Evolutionary conservation across 1,140 invertebrate genomes (phyloP).

Genomic region (Tetramorium parvispinum): DNA sequence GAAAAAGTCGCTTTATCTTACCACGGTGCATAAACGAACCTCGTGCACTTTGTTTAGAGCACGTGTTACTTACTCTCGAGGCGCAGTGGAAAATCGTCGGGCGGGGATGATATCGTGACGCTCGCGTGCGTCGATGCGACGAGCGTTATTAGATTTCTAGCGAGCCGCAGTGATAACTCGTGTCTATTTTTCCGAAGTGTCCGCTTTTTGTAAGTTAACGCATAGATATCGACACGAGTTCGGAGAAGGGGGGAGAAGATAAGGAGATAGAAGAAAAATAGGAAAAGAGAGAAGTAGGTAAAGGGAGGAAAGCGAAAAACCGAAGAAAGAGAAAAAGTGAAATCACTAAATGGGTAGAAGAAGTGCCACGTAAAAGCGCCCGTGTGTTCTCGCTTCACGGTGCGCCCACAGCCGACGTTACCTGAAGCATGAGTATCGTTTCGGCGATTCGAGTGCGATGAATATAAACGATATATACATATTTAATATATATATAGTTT

Average conservation of each 20-base stretch:
- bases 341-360: conserved; percentile 35
- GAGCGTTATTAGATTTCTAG: conserved; percentile 28
- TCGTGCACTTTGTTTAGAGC: conserved; percentile 63
- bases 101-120: not conserved
- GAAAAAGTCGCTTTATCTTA: conserved; percentile 6
- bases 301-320: not conserved
- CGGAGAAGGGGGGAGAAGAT: not conserved
- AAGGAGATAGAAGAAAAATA: not conserved
- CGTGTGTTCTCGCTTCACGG: conserved; percentile 76
- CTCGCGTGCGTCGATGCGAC: not conserved
- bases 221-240: conserved; percentile 69
- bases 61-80: conserved; percentile 65
- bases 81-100: conserved; percentile 29
- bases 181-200: conserved; percentile 73
- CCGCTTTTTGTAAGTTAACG: conserved; percentile 76
- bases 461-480: conserved; percentile 78
- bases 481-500: conserved; percentile 80
- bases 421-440: conserved; percentile 81
- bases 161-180: conserved; percentile 42
- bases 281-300: not conserved
- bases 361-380: conserved; percentile 80
- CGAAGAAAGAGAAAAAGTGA: conserved; percentile 26
- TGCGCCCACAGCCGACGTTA: conserved; percentile 80
- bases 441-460: conserved; percentile 79
- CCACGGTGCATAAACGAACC: conserved; percentile 35